Evolutionary conservation across 2,888 invertebrate species (phyloP), one percentile per base, ranked within the genome.

Genomic region (Drosophila tanythrix): DNA sequence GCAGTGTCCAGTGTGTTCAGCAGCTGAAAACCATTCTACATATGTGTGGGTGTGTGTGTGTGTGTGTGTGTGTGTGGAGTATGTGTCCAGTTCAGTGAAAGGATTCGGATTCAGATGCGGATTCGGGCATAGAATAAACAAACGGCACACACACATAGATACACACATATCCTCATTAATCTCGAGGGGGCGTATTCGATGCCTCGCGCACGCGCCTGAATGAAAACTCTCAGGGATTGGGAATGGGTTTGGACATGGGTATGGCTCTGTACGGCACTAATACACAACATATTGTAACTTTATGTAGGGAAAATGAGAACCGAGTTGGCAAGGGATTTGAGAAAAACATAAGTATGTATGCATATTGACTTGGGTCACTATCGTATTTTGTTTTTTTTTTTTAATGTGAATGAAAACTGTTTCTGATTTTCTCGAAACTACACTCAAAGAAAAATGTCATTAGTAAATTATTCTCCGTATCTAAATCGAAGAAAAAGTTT

Each of bases 251-350:
- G 62, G 55, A 33, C 15, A 38, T 72, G 59, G 55, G 25, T 52
- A 51, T 55, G 66, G 35, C 25, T 57, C 40, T 43, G 38, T 40
- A 29, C 21, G 21, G 33, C 53, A 56, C 70, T 90, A 90, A 90
- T 90, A 69, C 90, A 76, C 77, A 89, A 91, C 91, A 91, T 89
- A 91, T 90, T 90, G 88, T 58, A 88, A 72, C 78, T 88, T 90
- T 79, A 69, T 89, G 88, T 48, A 71, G 69, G 69, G 81, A 70
- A 73, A 77, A 70, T 43, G 29, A 58, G 51, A 31, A n/a, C n/a
- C 38, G 31, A 38, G n/a, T 10, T 56, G 57, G 33, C 38, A 31
- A 52, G 8, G 27, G 15, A 38, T 35, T 53, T 46, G 31, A 50
- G 46, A 25, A 50, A 51, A 58, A 60, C 53, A 35, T 21, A 43